Evolutionary conservation across 2,888 invertebrate species (phyloP).

Genomic region (Andrena bucephala): DNA sequence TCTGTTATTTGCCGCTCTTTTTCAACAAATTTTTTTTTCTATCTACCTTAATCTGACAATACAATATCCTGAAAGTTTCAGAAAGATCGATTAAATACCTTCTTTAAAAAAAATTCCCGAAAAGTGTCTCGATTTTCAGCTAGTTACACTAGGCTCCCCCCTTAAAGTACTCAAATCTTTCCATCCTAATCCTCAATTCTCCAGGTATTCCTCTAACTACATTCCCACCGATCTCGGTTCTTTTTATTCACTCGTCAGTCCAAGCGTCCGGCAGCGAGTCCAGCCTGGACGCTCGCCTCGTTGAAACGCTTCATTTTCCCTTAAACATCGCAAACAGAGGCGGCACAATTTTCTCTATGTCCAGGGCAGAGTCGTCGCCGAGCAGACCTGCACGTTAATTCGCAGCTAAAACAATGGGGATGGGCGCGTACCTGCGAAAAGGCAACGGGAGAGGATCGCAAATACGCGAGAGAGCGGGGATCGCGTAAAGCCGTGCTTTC

Average conservation of each 20-base stretch:
- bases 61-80: too few relatives aligned
- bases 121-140: too few relatives aligned
- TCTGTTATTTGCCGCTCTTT: too few relatives aligned
- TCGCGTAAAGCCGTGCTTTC: constrained; percentile 24
- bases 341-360: neutral
- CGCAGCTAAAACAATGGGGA: constrained; percentile 11
- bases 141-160: too few relatives aligned
- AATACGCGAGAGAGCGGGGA: constrained; percentile 33
- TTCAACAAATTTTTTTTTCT: too few relatives aligned
- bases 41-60: too few relatives aligned
- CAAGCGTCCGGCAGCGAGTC: neutral
- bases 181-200: too few relatives aligned
- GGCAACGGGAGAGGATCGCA: constrained; percentile 16
- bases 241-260: neutral
- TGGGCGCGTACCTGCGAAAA: constrained; percentile 13
- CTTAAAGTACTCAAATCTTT: too few relatives aligned
- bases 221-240: too few relatives aligned
- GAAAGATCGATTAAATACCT: too few relatives aligned
- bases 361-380: neutral
- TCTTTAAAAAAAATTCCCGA: too few relatives aligned
- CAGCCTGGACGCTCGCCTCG: neutral
- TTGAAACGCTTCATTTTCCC: neutral
- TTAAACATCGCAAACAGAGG: constrained; percentile 1
- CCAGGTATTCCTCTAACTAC: neutral
- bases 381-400: constrained; percentile 29